Base-by-base conservation (phyloP, 2,113 vertebrate genomes). In the Hemiprocne comata region DNA sequence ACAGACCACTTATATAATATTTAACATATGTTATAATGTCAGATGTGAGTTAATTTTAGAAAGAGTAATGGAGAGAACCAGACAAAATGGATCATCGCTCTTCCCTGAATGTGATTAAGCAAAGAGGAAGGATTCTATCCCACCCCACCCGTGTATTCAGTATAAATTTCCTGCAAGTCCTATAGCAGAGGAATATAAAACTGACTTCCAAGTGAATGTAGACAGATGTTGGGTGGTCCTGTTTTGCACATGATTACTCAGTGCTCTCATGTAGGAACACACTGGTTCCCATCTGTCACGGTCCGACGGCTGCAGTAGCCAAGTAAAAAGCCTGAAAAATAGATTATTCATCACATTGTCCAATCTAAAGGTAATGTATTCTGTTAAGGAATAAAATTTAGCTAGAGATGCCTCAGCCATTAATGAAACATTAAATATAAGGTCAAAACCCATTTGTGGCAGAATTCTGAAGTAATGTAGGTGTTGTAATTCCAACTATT, bases 21-120 rank as follows among this genome's bases (percentile, higher is more conserved):
- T 95, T 97, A 97, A 94, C 89, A 91, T 97, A 95, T 96, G 94
- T 90, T 96, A 91, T 89, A 95, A 96, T 96, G 92, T 96, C 94
- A 97, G 92, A 96, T 96, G 94, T 80, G 80, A 95, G 96, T 93
- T 94, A 97, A 97, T 95, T 96, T 97, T 97, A 97, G 96, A 95
- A 85, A 67, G 91, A 97, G 92, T 97, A 96, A 95, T 95, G 74
- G 95, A 94, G 72, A 83, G 33, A 96, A 90, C 64, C 89, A 97
- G 90, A 96, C 95, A 95, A 87, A 94, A 94, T 95, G 96, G 95
- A 96, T 97, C 94, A 93, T 93, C 17, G 2, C 80, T 89, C 76
- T 97, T 72, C 70, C 87, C 92, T 96, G 89, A 91, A 94, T 95
- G 69, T 97, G 95, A 96, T 97, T 97, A 96, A 96, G 93, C 64